Evolutionary conservation across 2,113 vertebrate genomes (phyloP).

Genomic region (Silurus asotus): DNA sequence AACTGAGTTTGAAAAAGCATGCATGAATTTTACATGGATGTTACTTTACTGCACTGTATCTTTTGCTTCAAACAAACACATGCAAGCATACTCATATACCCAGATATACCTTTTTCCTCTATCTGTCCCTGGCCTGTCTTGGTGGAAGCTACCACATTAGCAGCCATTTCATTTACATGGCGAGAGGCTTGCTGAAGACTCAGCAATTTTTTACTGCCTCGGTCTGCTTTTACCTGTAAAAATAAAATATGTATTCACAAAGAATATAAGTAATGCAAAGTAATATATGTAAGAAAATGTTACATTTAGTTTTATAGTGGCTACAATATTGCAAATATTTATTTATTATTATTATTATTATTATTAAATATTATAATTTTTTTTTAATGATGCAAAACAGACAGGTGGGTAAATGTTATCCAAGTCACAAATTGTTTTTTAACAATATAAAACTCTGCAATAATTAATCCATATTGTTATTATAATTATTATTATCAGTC

Average conservation of each 20-base stretch:
- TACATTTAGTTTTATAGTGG: neutral
- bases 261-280: neutral
- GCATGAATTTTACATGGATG: neutral
- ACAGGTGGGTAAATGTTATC: neutral
- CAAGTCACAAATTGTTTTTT: neutral
- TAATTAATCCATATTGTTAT: neutral
- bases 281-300: neutral
- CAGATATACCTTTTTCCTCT: constrained; percentile 80
- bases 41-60: neutral
- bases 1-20: neutral
- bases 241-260: neutral
- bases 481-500: neutral
- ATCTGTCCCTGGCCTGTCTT: constrained; percentile 89
- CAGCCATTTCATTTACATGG: constrained; percentile 88
- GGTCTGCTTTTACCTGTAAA: constrained; percentile 88
- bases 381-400: neutral
- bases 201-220: constrained; percentile 80
- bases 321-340: neutral
- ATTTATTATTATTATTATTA: too few relatives aligned
- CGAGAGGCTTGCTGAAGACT: constrained; percentile 91
- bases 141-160: constrained; percentile 90
- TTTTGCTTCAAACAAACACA: neutral
- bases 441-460: neutral
- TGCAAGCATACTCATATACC: neutral
- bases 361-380: too few relatives aligned